Conservation (phyloP, 2,113 vertebrate genomes). For the Nerophis ophidion region DNA sequence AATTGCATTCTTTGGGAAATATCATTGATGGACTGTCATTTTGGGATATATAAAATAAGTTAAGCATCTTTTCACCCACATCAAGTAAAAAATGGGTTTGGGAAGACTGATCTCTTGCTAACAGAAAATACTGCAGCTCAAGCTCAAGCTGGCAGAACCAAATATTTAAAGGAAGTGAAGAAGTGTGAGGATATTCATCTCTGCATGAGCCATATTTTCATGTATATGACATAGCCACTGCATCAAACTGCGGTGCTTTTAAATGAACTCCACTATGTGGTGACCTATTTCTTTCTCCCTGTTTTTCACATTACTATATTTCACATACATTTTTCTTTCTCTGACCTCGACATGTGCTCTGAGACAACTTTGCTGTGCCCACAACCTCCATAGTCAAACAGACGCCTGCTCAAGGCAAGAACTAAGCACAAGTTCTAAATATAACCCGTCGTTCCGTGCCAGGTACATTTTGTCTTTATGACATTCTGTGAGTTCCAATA, state of each 20-base stretch:
- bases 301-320: conserved; percentile 7
- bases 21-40: too few species aligned
- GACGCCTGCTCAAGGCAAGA: not conserved
- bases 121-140: not conserved
- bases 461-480: not conserved
- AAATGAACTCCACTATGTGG: conserved; percentile 5
- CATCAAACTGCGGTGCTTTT: conserved; percentile 5
- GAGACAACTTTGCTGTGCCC: conserved; percentile 4
- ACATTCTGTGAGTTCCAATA: not conserved
- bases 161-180: not conserved
- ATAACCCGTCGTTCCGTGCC: not conserved
- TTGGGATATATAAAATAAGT: too few species aligned
- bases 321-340: conserved; percentile 10
- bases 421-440: not conserved
- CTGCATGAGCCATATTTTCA: not conserved
- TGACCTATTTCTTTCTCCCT: not conserved
- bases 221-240: not conserved
- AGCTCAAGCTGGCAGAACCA: not conserved
- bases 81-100: too few species aligned
- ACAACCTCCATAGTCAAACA: conserved; percentile 6
- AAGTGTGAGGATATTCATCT: not conserved
- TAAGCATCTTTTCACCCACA: too few species aligned
- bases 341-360: conserved; percentile 17
- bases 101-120: too few species aligned
- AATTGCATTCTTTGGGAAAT: too few species aligned